phyloP scores from a whole-genome alignment of 2,113 vertebrate species.

The Apodemus sylvaticus region DNA sequence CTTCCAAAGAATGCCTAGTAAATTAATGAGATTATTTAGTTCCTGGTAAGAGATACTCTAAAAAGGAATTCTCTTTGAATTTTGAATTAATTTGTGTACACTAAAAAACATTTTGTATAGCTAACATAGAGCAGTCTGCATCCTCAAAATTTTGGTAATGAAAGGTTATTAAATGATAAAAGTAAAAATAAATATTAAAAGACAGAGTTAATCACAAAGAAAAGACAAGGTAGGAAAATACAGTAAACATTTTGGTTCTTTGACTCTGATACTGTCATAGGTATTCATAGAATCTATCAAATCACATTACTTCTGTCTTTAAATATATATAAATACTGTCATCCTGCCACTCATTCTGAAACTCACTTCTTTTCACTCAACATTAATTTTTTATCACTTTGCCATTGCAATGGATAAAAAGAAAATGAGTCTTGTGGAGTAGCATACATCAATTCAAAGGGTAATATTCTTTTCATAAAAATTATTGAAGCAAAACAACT shows the following conservation, averaged over 20 bases:
- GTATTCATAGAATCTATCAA: background rate
- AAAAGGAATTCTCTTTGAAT: background rate
- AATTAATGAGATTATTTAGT: background rate
- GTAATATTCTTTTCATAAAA: slow-evolving; percentile 38
- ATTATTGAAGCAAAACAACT: background rate
- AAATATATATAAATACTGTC: background rate
- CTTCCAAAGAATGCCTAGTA: background rate
- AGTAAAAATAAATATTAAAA: background rate
- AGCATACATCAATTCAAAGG: background rate
- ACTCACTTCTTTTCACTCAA: slow-evolving; percentile 22
- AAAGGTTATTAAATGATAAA: background rate
- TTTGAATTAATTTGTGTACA: background rate
- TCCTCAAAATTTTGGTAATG: background rate
- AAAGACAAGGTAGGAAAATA: background rate
- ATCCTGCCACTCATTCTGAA: background rate
- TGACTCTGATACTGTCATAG: background rate
- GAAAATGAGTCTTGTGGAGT: slow-evolving; percentile 13
- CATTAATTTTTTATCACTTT: slow-evolving; percentile 48
- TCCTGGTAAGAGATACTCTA: background rate
- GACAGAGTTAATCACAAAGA: background rate
- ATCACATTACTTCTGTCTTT: background rate
- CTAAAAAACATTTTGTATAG: background rate
- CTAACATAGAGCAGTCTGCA: background rate
- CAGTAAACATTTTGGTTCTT: background rate
- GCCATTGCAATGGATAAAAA: slow-evolving; percentile 14